A percentile compares a stretch with the other conserved stretches of the same genome.
Evolutionary conservation across 2,113 vertebrate genomes (phyloP).

Genomic region (Megaleporinus macrocephalus): DNA sequence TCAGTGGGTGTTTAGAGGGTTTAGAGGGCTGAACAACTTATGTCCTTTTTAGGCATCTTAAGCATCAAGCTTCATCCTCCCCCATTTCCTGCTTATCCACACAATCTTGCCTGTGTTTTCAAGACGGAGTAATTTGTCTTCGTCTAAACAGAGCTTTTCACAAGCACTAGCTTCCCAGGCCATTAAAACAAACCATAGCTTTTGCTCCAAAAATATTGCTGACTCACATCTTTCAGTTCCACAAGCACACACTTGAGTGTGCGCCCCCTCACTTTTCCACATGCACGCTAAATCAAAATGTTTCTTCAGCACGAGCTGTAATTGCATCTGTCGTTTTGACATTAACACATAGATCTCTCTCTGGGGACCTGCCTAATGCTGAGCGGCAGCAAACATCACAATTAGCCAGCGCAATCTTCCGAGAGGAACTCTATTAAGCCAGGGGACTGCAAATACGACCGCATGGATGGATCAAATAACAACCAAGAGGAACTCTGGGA

Average conservation of each 20-base stretch:
- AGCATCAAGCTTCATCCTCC: not conserved
- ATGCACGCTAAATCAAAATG: conserved; percentile 13
- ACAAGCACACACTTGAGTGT: not conserved
- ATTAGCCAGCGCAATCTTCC: not conserved
- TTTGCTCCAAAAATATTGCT: conserved; percentile 41
- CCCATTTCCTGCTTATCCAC: conserved; percentile 33
- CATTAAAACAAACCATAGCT: conserved; percentile 33
- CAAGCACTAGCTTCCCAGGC: conserved; percentile 17
- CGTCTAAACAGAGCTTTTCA: conserved; percentile 37
- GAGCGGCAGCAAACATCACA: conserved; percentile 21
- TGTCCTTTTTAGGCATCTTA: conserved; percentile 16
- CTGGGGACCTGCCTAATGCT: conserved; percentile 31
- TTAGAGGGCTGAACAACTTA: not conserved
- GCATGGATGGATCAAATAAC: conserved; percentile 10
- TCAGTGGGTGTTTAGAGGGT: not conserved
- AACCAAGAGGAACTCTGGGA: not conserved
- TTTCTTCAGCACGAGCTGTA: conserved; percentile 38
- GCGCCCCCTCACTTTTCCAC: not conserved
- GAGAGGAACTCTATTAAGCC: not conserved
- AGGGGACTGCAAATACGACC: not conserved
- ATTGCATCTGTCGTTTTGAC: conserved; percentile 45
- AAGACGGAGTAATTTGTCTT: conserved; percentile 42
- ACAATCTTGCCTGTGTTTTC: conserved; percentile 21
- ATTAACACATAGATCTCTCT: conserved; percentile 8
- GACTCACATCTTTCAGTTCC: conserved; percentile 33